These are phyloP conservation scores for Gobiocypris rarus DNA, from an alignment of 2,113 vertebrate species.

Conservation along the genomic window DNA sequence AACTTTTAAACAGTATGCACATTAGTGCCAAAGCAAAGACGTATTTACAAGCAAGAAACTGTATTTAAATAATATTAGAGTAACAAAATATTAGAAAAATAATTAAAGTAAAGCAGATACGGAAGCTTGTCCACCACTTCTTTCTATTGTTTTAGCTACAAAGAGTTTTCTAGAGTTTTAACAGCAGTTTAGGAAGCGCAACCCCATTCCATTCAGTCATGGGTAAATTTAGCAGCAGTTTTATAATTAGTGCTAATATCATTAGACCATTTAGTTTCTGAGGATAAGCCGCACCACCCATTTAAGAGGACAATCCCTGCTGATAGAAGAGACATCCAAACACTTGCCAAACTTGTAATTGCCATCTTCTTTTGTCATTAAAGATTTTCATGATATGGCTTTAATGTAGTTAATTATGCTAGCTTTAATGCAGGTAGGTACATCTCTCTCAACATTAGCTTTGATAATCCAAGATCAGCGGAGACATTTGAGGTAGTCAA, in stretches of 20 bases:
- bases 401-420: not conserved
- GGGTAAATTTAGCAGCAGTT: conserved; percentile 16
- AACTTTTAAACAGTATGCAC: not conserved
- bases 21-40: not conserved
- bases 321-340: not conserved
- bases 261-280: conserved; percentile 30
- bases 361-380: conserved; percentile 5
- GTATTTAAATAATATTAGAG: not conserved
- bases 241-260: conserved; percentile 39
- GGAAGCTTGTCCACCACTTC: not conserved
- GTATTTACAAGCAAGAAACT: not conserved
- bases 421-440: conserved; percentile 24
- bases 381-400: conserved; percentile 4
- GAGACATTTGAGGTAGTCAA: not conserved
- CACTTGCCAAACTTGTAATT: not conserved
- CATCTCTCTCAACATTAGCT: not conserved
- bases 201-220: not conserved
- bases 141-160: not conserved
- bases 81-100: not conserved
- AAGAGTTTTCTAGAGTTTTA: not conserved
- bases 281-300: conserved; percentile 9
- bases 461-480: conserved; percentile 20
- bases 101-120: not conserved
- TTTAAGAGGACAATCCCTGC: conserved; percentile 36
- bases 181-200: not conserved